phyloP scores from a whole-genome alignment of 2,113 vertebrate genomes.

The Spheniscus mendiculus region DNA sequence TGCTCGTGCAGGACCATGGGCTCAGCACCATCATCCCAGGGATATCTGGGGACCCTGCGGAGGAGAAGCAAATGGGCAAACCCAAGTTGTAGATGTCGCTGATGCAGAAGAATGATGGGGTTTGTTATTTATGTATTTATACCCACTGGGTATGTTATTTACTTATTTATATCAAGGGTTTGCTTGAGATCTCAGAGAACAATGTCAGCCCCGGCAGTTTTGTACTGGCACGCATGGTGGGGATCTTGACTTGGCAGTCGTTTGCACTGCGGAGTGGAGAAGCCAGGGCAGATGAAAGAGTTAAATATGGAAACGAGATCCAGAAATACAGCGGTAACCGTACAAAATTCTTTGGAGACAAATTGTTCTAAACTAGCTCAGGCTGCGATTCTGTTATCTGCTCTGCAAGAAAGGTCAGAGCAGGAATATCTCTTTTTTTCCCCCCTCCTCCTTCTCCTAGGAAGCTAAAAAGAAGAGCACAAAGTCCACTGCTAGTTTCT shows the following conservation, averaged over 20 bases:
- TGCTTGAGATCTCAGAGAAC: background rate
- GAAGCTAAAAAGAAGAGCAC: conserved; percentile 20
- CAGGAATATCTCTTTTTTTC: background rate
- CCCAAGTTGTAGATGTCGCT: background rate
- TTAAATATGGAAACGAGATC: conserved; percentile 47
- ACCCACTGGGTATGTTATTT: background rate
- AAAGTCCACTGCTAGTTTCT: conserved; percentile 12
- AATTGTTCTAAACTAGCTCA: conserved; percentile 53
- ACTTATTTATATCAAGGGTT: background rate
- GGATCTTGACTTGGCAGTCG: background rate
- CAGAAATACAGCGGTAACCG: background rate
- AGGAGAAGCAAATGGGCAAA: background rate
- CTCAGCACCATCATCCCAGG: background rate
- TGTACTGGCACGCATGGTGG: background rate
- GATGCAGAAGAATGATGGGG: background rate
- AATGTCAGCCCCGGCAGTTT: accelerated
- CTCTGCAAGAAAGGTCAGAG: conserved; percentile 33
- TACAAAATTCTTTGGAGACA: conserved; percentile 59
- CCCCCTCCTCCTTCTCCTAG: background rate
- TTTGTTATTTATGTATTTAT: background rate
- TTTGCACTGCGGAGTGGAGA: background rate
- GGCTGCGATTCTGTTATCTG: conserved; percentile 43
- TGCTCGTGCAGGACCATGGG: accelerated
- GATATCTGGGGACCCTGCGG: background rate
- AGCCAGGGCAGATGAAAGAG: background rate